Evolutionary conservation across 2,797 vertebrate species (phyloP), one percentile per base, ranked within the genome.

Genomic region (Xenopus petersii): DNA sequence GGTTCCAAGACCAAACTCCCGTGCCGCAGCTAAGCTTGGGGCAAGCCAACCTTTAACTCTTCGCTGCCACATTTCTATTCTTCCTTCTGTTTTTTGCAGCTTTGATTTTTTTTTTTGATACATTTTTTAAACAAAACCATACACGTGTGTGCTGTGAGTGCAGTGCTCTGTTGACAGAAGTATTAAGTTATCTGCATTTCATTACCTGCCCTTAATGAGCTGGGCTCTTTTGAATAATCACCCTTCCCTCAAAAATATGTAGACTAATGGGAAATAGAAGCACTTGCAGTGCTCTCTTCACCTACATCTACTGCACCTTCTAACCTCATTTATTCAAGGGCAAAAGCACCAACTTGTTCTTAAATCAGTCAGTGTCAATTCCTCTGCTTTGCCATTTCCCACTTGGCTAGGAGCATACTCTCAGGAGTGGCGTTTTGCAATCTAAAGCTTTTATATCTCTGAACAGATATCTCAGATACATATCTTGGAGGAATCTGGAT

Each of bases 1-100:
- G 89, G 83, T 88, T 84, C 81, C 78, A 85, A 83, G 88, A 86
- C 86, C 79, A 87, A 90, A 88, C 77, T 82, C 83, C 81, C 79
- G 73, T 80, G 81, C 84, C 83, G 51, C 81, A 2, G 84, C 83
- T 70, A 82, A 85, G 87, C 83, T 21, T 8, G 21, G 36, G 86
- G 87, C 85, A 63, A 83, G 87, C 62, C 0, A 82, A 82, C 81
- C 69, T 80, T 79, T 81, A 36, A 73, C 49, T 84, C 70, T 83
- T 87, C 81, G 78, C 63, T 74, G 61, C 62, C 67, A 36, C 62
- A 30, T 74, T 74, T 79, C 65, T 70, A 36, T 74, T 36, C 54
- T 64, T 55, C 71, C 51, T 15, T 64, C 16, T 30, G 49, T 58
- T 59, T 59, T 62, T 17, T 56, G 16, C 54, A 54, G 75, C 61